A percentile compares a stretch with the other conserved stretches of the same genome.
Conservation (phyloP, 92 coral and sea anemone genomes). For the Virgularia gustaviana region DNA sequence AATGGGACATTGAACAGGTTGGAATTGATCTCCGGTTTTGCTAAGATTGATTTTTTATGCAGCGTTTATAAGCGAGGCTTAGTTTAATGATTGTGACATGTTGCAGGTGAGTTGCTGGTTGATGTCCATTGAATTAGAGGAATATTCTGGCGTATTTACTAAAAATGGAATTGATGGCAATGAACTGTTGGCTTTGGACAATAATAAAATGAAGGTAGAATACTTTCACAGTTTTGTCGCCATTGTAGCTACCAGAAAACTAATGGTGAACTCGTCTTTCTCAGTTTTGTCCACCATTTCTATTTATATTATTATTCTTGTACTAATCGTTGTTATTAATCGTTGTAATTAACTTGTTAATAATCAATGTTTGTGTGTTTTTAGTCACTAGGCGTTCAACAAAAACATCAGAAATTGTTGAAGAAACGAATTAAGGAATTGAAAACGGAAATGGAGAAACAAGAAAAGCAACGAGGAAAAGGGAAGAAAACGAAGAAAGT, state of each 20-base stretch:
- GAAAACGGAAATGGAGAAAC: slow-evolving; percentile 76
- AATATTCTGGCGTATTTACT: slow-evolving; percentile 62
- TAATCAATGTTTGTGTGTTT: not conserved
- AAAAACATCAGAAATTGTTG: slow-evolving; percentile 63
- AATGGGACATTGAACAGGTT: slow-evolving; percentile 81
- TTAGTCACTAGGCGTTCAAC: slow-evolving; percentile 80
- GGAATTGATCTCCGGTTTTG: not conserved
- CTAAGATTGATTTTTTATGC: not conserved
- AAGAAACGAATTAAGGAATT: slow-evolving; percentile 85
- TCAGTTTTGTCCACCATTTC: too few relatives aligned
- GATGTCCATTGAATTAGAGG: slow-evolving; percentile 70
- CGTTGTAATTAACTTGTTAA: not conserved
- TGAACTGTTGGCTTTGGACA: slow-evolving; percentile 70
- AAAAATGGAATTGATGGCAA: slow-evolving; percentile 82
- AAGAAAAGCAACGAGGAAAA: slow-evolving; percentile 63
- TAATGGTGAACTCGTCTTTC: too few relatives aligned
- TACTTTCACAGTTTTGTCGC: too few relatives aligned
- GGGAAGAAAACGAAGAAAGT: slow-evolving; percentile 46
- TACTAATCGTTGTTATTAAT: too few relatives aligned
- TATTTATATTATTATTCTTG: too few relatives aligned
- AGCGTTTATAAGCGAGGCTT: not conserved
- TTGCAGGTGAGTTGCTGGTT: slow-evolving; percentile 84
- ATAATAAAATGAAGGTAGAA: slow-evolving; percentile 78
- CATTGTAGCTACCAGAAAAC: too few relatives aligned
- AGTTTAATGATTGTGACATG: not conserved